Evolutionary conservation across 2,888 invertebrate genomes (phyloP), one percentile per base, ranked within the genome.

Genomic region (Cordilura impudica): DNA sequence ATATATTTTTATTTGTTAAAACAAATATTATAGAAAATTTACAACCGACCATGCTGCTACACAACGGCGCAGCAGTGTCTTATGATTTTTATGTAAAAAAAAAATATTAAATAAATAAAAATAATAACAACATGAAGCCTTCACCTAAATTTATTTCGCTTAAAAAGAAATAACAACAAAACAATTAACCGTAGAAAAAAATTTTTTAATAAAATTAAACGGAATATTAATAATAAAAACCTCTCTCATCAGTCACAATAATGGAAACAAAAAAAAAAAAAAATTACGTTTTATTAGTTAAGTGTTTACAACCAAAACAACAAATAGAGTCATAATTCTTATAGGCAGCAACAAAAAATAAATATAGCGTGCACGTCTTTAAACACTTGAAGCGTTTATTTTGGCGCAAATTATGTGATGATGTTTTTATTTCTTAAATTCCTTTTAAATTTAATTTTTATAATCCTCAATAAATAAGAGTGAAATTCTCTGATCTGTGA

Each of bases 71-170:
- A 35, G 29, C 16, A 35, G 5, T 2, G 18, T 31, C 2, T 10
- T 10, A 31, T n/a, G 16, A 29, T 18, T 12, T 54, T 23, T 35
- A 0, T 35, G 18, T 10, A 14, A 35, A 31, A 31, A 19, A 2
- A 6, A 53, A 29, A 14, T n/a, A n/a, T 23, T 35, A 0, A 19
- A 31, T 10, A 14, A 35, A 31, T 18, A 19, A 2, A 6, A 53
- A 29, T 10, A 61, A 47, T 39, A 39, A 47, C 31, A 43, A 21
- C 18, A 49, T 31, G n/a, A 70, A 58, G 39, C 70, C 70, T 60
- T 70, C 70, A 60, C 70, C 70, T 43, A 70, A 60, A 60, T 60
- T 43, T n/a, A 4, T 45, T 58, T 56, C 29, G 29, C 49, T 67
- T 5, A 47, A 5, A 21, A 63, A 16, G 1, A 63, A 65, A 65